Evolutionary conservation across 1,140 invertebrate genomes (phyloP), one percentile per base, ranked within the genome.

Genomic region (Leptonema lineaticorne): DNA sequence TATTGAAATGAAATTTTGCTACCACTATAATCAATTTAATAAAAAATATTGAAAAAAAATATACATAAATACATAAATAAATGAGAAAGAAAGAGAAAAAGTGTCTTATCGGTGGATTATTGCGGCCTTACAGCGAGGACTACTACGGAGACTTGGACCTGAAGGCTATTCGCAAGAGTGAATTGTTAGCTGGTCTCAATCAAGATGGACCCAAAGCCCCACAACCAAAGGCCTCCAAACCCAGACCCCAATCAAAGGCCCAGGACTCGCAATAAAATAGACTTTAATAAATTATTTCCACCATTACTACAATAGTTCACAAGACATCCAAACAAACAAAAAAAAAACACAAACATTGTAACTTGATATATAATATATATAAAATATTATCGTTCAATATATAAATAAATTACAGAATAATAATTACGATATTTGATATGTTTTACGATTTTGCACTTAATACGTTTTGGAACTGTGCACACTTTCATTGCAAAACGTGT

Each of bases 101-200:
- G 66, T 67, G 57, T 64, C 63, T n/a, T 70, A 67, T 69, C 66
- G 62, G 62, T 64, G 68, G 60, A 28, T 69, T 60, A 65, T 64
- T 72, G 66, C 59, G 70, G 68, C 57, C 64, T 85, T 83, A 81
- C 87, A 94, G 94, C 86, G 93, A 95, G 86, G 93, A 96, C 87
- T 96, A 96, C 87, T 96, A 96, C 77, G 94, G 94, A 73, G 93
- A 95, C 81, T 81, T 95, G 86, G 93, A 95, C 83, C 83, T 96
- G 83, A 95, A 95, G 87, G 88, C 88, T 82, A 93, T 95, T 85
- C 90, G 92, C 82, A 95, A 95, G 86, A 92, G 90, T 82, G 92
- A 94, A 81, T 86, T 95, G 71, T 85, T 92, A 76, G 84, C 90
- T 74, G 93, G 92, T 73, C 85, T 92, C 75, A 86, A 88, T 75